Conservation (phyloP, 2,113 vertebrate genomes). For the Chionis minor region DNA sequence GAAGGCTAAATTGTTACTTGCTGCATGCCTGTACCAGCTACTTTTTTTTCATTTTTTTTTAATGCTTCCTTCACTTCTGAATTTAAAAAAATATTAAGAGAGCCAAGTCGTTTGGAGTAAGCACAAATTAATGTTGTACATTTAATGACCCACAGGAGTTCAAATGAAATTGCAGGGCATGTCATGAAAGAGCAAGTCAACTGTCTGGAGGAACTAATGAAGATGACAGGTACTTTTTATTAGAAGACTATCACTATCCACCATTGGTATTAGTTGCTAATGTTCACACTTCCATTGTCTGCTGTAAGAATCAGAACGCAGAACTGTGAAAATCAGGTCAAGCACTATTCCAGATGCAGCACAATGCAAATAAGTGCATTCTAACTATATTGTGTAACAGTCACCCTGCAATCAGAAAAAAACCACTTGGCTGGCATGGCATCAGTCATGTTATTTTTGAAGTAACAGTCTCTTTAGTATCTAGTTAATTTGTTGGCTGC, state of each 20-base stretch:
- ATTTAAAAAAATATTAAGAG: neutral
- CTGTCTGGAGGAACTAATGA: neutral
- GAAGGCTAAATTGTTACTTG: neutral
- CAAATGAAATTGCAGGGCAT: neutral
- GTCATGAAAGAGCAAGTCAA: neutral
- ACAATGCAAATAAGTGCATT: neutral
- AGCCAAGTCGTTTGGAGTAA: neutral
- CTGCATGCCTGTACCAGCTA: neutral
- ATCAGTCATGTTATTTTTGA: neutral
- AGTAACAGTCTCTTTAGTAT: neutral
- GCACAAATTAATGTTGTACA: neutral
- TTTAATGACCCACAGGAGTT: neutral
- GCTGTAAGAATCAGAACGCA: neutral
- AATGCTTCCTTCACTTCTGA: neutral
- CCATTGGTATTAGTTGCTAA: neutral
- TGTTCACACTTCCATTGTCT: neutral
- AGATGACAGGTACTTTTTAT: neutral
- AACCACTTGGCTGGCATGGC: accelerated
- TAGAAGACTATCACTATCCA: neutral
- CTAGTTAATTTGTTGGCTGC: neutral
- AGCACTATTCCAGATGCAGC: neutral
- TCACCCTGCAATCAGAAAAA: neutral
- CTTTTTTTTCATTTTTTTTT: neutral
- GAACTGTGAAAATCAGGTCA: neutral
- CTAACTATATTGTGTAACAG: neutral